These are phyloP conservation scores for Tragelaphus scriptus DNA, from an alignment of 2,113 vertebrate genomes.

Conservation along the genomic window DNA sequence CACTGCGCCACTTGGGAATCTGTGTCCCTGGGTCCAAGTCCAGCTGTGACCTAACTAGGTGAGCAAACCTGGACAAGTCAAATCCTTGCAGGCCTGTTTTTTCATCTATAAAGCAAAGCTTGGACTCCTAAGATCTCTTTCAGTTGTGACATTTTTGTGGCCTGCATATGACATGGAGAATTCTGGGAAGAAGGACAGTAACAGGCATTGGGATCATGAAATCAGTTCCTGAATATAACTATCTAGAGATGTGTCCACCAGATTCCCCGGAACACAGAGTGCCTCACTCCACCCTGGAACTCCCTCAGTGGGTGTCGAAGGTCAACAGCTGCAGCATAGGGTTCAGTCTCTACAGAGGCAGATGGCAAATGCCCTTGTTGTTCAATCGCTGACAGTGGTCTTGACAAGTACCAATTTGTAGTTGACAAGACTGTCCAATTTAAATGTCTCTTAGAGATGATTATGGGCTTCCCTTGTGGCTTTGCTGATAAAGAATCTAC, in stretches of 20 bases:
- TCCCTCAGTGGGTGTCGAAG: neutral
- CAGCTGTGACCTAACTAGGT: neutral
- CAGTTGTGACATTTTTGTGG: neutral
- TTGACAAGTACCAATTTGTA: neutral
- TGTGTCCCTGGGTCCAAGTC: neutral
- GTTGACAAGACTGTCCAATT: neutral
- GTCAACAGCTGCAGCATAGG: neutral
- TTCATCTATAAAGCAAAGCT: neutral
- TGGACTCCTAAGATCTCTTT: neutral
- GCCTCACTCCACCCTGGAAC: neutral
- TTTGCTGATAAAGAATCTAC: neutral
- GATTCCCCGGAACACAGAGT: neutral
- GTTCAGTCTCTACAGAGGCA: neutral
- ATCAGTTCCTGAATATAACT: neutral
- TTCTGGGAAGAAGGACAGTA: neutral
- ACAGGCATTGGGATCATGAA: neutral
- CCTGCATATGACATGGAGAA: neutral
- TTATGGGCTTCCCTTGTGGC: neutral
- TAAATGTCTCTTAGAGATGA: neutral
- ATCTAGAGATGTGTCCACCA: neutral
- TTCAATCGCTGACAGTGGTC: neutral
- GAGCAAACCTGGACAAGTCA: neutral
- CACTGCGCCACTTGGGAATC: neutral
- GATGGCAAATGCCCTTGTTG: neutral
- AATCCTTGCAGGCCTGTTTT: neutral